These are phyloP conservation scores for Maniola jurtina DNA, from an alignment of 1,140 invertebrate species.

Conservation along the genomic window DNA sequence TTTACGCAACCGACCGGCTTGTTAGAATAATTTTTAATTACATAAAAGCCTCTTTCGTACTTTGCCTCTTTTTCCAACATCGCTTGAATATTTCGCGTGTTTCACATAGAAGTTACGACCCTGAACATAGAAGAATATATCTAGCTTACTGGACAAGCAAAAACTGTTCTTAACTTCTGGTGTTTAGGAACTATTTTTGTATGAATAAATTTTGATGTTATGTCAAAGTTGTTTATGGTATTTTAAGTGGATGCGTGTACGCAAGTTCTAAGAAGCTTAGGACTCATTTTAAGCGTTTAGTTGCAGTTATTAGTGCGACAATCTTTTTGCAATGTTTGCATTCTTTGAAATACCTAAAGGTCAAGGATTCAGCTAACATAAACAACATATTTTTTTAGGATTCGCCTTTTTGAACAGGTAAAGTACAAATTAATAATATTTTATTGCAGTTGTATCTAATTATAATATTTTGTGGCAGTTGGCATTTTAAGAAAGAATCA, in stretches of 20 bases:
- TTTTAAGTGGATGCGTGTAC: constrained; percentile 29
- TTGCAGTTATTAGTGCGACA: constrained; percentile 39
- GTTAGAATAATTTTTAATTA: constrained; percentile 41
- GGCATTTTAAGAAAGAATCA: no score
- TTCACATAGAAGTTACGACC: constrained; percentile 22
- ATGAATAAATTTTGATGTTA: constrained; percentile 1
- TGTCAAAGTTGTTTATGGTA: constrained; percentile 9
- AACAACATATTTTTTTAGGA: no score
- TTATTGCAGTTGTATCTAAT: no score
- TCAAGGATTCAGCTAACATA: no score
- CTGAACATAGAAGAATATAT: not conserved
- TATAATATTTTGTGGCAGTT: no score
- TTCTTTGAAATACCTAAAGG: constrained; percentile 30
- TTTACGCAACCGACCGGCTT: constrained; percentile 37
- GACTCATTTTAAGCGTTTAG: constrained; percentile 40
- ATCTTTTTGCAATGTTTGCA: constrained; percentile 38
- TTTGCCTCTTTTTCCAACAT: constrained; percentile 32
- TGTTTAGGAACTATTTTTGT: not conserved
- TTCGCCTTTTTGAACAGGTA: no score
- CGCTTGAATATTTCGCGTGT: constrained; percentile 35
- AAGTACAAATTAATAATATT: no score
- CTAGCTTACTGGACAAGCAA: not conserved
- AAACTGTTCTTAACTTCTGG: not conserved
- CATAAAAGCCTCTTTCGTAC: constrained; percentile 38
- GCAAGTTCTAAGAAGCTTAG: constrained; percentile 41